These are phyloP conservation scores for Eudasyphora cyanicolor DNA, from an alignment of 2,888 invertebrate species.

Conservation along the genomic window DNA sequence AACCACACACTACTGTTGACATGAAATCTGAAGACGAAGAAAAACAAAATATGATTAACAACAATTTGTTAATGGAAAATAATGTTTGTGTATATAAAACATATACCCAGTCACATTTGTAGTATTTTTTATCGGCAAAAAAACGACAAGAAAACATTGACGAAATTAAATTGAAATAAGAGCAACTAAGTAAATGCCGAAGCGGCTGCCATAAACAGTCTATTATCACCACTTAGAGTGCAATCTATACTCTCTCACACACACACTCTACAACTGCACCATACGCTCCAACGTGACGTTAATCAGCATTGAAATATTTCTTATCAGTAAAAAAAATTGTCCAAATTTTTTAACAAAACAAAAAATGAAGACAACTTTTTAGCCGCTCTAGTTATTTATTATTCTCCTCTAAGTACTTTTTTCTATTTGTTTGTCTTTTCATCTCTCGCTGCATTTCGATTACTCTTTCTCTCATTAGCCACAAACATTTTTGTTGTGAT, in stretches of 20 bases:
- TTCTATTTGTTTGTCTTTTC: neutral
- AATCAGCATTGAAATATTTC: neutral
- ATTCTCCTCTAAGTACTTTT: neutral
- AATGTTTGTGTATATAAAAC: neutral
- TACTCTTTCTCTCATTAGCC: neutral
- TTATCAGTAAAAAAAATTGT: constrained; percentile 12
- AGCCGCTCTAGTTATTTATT: neutral
- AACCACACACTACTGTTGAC: neutral
- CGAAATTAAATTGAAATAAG: constrained; percentile 52
- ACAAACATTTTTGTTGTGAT: neutral
- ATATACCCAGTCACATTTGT: neutral
- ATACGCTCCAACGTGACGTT: neutral
- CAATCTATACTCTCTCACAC: neutral
- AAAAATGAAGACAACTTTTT: neutral
- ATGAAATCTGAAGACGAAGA: constrained; percentile 22
- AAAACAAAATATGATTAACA: constrained; percentile 43
- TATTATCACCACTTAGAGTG: constrained; percentile 51
- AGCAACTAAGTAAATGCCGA: constrained; percentile 4
- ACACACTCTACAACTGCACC: neutral
- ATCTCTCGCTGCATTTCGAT: neutral
- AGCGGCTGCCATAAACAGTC: neutral
- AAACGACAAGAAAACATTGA: constrained; percentile 11
- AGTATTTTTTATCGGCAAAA: neutral
- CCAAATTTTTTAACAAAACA: constrained; percentile 21
- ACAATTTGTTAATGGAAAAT: constrained; percentile 56